Percentiles rank a stretch among this genome's conserved stretches.
These are phyloP conservation scores for Stomatorhinus walkeri DNA, from an alignment of 2,797 vertebrate species.

Conservation along the genomic window DNA sequence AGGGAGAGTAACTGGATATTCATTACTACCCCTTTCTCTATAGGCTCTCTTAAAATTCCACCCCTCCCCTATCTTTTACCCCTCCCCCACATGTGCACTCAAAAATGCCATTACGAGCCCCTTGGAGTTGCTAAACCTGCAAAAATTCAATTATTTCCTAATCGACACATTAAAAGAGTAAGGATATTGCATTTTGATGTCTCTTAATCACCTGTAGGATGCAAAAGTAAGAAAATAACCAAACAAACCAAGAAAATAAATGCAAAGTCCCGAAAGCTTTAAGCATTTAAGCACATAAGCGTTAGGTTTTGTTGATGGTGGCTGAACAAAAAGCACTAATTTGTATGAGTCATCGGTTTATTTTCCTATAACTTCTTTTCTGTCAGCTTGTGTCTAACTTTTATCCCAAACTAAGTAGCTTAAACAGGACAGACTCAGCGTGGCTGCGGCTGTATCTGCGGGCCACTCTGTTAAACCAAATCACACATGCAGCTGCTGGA, in stretches of 20 bases:
- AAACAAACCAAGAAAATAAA: not conserved
- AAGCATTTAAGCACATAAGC: not conserved
- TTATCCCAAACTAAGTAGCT: not conserved
- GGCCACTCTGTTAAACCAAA: not conserved
- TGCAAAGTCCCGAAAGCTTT: not conserved
- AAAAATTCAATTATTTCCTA: not conserved
- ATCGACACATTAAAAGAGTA: not conserved
- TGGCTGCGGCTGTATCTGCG: not conserved
- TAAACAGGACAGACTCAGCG: not conserved
- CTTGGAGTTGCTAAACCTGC: not conserved
- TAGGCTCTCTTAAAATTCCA: not conserved
- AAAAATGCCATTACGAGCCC: not conserved
- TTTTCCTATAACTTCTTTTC: not conserved
- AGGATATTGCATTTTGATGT: not conserved
- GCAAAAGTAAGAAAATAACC: not conserved
- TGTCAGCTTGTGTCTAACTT: not conserved
- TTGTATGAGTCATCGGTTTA: not conserved
- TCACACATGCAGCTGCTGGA: not conserved
- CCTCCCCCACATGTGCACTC: constrained; percentile 14
- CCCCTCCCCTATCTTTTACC: constrained; percentile 1
- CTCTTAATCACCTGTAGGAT: not conserved
- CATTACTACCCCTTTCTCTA: constrained; percentile 4
- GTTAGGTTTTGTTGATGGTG: not conserved
- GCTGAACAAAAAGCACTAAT: not conserved
- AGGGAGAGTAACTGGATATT: not conserved